phyloP scores from a whole-genome alignment of 1,140 invertebrate species.

The Lethrus apterus region DNA sequence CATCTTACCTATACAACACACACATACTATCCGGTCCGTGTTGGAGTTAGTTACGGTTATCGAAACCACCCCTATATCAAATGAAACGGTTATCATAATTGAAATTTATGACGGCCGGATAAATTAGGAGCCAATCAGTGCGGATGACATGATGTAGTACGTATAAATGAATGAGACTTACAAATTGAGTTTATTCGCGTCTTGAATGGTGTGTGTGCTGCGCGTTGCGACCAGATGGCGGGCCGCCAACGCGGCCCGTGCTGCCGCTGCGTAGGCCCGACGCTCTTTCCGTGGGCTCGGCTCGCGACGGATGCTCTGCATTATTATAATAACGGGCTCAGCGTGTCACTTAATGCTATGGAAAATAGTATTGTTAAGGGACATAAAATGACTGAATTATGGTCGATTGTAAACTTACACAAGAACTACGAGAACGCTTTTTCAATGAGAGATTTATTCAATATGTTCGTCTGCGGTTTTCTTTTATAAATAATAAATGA shows the following conservation, averaged over 20 bases:
- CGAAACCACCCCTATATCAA: slow-evolving; percentile 11
- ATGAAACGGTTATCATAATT: slow-evolving; percentile 17
- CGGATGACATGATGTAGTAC: slow-evolving; percentile 16
- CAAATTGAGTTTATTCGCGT: slow-evolving; percentile 24
- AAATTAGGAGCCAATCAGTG: slow-evolving; percentile 24
- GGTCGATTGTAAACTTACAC: slow-evolving; percentile 15
- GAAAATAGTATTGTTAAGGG: slow-evolving; percentile 23
- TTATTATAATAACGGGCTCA: slow-evolving; percentile 26
- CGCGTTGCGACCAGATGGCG: slow-evolving; percentile 18
- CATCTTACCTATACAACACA: too few relatives aligned
- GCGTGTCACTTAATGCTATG: slow-evolving; percentile 23
- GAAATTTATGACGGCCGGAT: slow-evolving; percentile 22
- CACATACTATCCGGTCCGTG: too few relatives aligned
- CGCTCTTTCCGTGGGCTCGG: slow-evolving; percentile 24
- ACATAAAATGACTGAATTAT: slow-evolving; percentile 24
- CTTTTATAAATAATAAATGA: too few relatives aligned
- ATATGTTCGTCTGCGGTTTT: too few relatives aligned
- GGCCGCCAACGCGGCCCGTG: slow-evolving; percentile 17
- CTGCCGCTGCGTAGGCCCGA: slow-evolving; percentile 19
- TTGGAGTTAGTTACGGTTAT: too few relatives aligned
- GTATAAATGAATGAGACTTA: slow-evolving; percentile 22
- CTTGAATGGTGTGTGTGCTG: slow-evolving; percentile 17
- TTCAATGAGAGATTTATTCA: too few relatives aligned
- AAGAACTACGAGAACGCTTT: too few relatives aligned
- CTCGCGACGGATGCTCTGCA: slow-evolving; percentile 27